Conservation (phyloP, 2,797 vertebrate genomes). For the Varecia variegata region DNA sequence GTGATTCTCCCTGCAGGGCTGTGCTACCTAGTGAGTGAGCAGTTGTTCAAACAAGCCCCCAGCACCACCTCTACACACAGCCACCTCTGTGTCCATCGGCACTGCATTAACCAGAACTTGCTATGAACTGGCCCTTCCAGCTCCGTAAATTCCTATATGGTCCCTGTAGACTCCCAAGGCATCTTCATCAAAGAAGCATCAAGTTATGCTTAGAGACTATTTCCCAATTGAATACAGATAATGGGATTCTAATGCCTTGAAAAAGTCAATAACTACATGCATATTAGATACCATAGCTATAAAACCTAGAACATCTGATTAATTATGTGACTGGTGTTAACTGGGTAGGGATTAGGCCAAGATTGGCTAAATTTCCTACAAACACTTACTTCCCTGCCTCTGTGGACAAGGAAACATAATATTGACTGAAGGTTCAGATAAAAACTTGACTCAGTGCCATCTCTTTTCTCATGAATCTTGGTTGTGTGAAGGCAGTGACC, state of each 20-base stretch:
- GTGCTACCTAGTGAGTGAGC: neutral
- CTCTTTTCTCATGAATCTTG: neutral
- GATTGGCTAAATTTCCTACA: constrained; percentile 19
- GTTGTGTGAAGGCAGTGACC: neutral
- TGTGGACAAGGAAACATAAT: constrained; percentile 46
- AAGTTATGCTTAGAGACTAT: neutral
- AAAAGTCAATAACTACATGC: neutral
- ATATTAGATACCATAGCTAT: neutral
- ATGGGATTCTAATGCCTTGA: neutral
- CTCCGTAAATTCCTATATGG: neutral
- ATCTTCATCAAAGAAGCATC: neutral
- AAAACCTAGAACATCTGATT: constrained; percentile 17
- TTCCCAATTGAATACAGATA: neutral
- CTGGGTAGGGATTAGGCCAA: constrained; percentile 26
- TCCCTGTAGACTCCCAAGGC: neutral
- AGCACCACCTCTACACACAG: neutral
- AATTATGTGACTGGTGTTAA: constrained; percentile 24
- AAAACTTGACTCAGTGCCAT: neutral
- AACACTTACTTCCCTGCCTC: neutral
- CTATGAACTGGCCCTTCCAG: rapidly evolving
- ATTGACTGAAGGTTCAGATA: constrained; percentile 10
- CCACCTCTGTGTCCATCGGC: neutral
- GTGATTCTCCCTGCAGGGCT: neutral
- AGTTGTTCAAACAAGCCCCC: neutral
- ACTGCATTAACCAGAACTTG: neutral